Evolutionary conservation across 2,888 invertebrate genomes (phyloP), one percentile per base, ranked within the genome.

Genomic region (Cerastis leucographa): DNA sequence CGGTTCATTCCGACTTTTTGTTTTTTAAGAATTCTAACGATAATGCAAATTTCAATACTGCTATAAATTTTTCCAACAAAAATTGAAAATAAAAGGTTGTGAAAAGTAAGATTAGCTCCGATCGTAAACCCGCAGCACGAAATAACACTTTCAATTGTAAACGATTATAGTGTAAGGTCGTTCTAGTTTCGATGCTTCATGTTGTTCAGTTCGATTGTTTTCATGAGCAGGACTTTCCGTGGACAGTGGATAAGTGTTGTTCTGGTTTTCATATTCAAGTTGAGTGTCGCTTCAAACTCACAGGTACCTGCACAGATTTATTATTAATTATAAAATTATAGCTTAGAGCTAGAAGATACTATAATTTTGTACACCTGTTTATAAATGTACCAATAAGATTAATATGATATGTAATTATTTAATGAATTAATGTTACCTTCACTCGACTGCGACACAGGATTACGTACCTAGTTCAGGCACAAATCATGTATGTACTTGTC

Each of bases 191-290:
- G 66, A 85, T 81, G 84, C 83, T 85, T 77, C 81, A 81, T 83
- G 86, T 85, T 84, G 87, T 81, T 81, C 79, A 59, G 80, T 80
- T 71, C 79, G 69, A 84, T 80, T 79, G 88, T 89, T 90, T 92
- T 89, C 87, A 91, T 91, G 93, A 89, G 81, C 88, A 88, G 83
- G 82, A 83, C 87, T 81, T 83, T 85, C 83, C 76, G 84, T 74
- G 84, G 83, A 71, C 83, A 84, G 68, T 87, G 84, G 74, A 84
- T 78, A 76, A 80, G 77, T 76, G 65, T 88, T 81, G 74, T 89
- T 81, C 77, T 86, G 67, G 69, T 89, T 59, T 73, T 80, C 5
- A 29, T 78, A 62, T 66, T 86, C 11, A 74, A 74, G 62, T 78
- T 83, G 40, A 76, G 77, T 72, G 71, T 86, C 75, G 76, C 74